A percentile compares a stretch with the other conserved stretches of the same genome.
Evolutionary conservation across 2,113 vertebrate genomes (phyloP).

Genomic region (Xyliphius kryptos): DNA sequence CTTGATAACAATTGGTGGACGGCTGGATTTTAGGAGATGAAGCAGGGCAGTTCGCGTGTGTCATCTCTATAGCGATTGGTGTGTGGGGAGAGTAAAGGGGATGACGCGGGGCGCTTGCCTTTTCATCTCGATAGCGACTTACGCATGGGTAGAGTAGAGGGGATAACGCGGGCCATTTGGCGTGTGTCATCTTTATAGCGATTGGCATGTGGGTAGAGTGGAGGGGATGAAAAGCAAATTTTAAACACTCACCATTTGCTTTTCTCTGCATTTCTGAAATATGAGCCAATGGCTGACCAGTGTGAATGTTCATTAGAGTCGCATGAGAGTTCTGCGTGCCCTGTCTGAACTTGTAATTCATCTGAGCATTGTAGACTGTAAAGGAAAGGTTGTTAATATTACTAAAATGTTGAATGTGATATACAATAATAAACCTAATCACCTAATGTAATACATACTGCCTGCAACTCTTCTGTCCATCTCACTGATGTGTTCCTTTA

Average conservation of each 20-base stretch:
- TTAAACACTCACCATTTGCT: slow-evolving; percentile 10
- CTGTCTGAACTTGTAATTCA: slow-evolving; percentile 42
- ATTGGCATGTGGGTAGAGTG: no score
- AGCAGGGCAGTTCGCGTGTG: no score
- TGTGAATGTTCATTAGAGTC: slow-evolving; percentile 35
- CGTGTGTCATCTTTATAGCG: no score
- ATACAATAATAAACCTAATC: not conserved
- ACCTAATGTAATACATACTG: slow-evolving; percentile 23
- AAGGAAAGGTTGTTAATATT: not conserved
- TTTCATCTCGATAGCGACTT: no score
- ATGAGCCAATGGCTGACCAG: slow-evolving; percentile 7
- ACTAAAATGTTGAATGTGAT: not conserved
- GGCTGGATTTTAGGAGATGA: no score
- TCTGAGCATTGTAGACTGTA: slow-evolving; percentile 36
- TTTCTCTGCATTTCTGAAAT: slow-evolving; percentile 39
- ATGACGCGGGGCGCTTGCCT: no score
- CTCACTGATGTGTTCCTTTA: slow-evolving; percentile 47
- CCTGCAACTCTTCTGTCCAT: slow-evolving; percentile 45
- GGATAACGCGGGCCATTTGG: no score
- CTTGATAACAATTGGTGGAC: no score
- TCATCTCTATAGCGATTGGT: no score
- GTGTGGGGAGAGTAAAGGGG: no score
- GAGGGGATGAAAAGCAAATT: not conserved
- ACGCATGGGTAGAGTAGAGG: no score
- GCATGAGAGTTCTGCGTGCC: slow-evolving; percentile 48